Evolutionary conservation across 1,140 invertebrate species (phyloP).

Genomic region (Heliothis virescens): DNA sequence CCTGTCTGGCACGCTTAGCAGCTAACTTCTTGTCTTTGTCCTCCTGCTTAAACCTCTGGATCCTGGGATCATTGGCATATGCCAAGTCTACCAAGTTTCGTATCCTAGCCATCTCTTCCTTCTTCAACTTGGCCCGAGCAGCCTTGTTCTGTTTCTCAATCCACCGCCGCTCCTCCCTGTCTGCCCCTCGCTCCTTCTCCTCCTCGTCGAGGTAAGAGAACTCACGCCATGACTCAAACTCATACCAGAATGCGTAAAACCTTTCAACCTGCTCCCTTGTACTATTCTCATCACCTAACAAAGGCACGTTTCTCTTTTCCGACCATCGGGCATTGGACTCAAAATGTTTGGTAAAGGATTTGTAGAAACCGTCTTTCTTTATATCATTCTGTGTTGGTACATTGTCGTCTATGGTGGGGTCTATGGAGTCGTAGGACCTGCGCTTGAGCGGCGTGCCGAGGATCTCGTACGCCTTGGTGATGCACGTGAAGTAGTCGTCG

Average conservation of each 20-base stretch:
- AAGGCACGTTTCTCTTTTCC: conserved; percentile 94
- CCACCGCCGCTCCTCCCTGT: conserved; percentile 97
- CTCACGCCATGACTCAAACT: conserved; percentile 99
- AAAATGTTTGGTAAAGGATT: conserved; percentile 93
- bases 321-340: conserved; percentile 97
- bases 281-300: conserved; percentile 92
- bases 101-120: conserved; percentile 98
- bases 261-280: conserved; percentile 92
- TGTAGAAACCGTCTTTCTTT: conserved; percentile 93
- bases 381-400: conserved; percentile 92
- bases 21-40: conserved; percentile 97
- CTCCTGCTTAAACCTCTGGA: conserved; percentile 96
- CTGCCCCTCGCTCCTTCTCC: conserved; percentile 98
- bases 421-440: conserved; percentile 97
- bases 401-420: conserved; percentile 96
- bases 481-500: conserved; percentile 99
- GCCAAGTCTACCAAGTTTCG: conserved; percentile 96
- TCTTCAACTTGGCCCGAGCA: conserved; percentile 96
- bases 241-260: conserved; percentile 98
- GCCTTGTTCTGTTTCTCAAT: conserved; percentile 99
- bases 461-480: conserved; percentile 95
- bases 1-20: conserved; percentile 94
- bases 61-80: conserved; percentile 97
- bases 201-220: conserved; percentile 99
- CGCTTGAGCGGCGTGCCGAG: conserved; percentile 93